Percentiles rank a stretch among this genome's conserved stretches.
Conservation (phyloP, 2,113 vertebrate species). For the Oncorhynchus gorbuscha region DNA sequence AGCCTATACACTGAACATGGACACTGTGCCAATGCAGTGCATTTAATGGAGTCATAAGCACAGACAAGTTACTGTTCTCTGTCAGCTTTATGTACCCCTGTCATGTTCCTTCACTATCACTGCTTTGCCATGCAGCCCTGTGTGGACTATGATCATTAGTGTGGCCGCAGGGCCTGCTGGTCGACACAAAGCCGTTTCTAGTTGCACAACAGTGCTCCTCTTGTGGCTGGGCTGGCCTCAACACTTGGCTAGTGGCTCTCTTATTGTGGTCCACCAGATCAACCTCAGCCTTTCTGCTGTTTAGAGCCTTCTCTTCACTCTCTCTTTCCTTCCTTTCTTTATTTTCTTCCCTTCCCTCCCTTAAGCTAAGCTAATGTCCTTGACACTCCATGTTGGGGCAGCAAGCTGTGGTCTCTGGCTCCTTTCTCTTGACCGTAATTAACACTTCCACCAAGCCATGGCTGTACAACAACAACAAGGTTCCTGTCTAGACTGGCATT, state of each 20-base stretch:
- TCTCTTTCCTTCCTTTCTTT: constrained; percentile 20
- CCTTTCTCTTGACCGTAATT: constrained; percentile 71
- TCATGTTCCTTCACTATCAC: constrained; percentile 25
- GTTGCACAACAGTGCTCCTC: constrained; percentile 59
- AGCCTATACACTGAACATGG: neutral
- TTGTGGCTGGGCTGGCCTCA: constrained; percentile 59
- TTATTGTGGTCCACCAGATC: constrained; percentile 64
- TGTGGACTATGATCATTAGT: constrained; percentile 32
- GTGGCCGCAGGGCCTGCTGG: constrained; percentile 42
- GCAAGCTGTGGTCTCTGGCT: constrained; percentile 57
- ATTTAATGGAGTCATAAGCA: constrained; percentile 8
- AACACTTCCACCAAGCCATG: constrained; percentile 66
- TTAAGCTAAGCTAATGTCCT: constrained; percentile 28
- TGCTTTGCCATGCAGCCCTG: constrained; percentile 31
- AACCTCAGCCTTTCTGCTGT: constrained; percentile 63
- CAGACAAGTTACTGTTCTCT: constrained; percentile 3
- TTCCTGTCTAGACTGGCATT: constrained; percentile 67
- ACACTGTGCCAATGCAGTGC: neutral
- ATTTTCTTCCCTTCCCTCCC: constrained; percentile 22
- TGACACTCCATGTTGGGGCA: constrained; percentile 38
- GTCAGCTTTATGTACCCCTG: constrained; percentile 18
- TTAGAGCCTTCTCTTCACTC: constrained; percentile 48
- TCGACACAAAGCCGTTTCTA: constrained; percentile 35
- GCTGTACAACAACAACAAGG: constrained; percentile 74
- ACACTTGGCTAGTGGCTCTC: constrained; percentile 63